These are phyloP conservation scores for Rhagonycha fulva DNA, from an alignment of 2,888 invertebrate genomes.

Conservation along the genomic window DNA sequence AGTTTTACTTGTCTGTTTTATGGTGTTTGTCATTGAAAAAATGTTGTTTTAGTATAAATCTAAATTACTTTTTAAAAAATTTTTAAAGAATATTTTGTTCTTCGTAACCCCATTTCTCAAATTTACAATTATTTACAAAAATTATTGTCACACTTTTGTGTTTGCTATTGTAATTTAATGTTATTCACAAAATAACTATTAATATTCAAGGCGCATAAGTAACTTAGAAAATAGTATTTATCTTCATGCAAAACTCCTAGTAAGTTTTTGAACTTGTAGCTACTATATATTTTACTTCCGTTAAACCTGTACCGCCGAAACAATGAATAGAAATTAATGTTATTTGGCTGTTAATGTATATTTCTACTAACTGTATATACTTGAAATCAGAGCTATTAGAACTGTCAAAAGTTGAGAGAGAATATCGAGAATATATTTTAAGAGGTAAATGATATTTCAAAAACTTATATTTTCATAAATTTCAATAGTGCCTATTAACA, in stretches of 20 bases:
- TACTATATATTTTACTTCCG: background rate
- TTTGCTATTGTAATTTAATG: background rate
- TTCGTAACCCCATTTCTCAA: too few relatives aligned
- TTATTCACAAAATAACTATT: background rate
- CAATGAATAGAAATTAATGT: background rate
- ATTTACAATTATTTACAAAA: background rate
- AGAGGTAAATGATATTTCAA: background rate
- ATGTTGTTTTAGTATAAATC: too few relatives aligned
- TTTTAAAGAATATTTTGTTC: too few relatives aligned
- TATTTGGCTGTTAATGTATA: background rate
- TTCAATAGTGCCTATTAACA: too few relatives aligned
- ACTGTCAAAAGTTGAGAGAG: background rate
- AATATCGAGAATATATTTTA: background rate
- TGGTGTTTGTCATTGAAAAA: too few relatives aligned
- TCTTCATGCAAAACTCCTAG: constrained; percentile 1
- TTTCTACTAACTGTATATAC: background rate
- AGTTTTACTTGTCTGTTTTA: too few relatives aligned
- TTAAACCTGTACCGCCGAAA: background rate
- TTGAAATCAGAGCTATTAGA: background rate
- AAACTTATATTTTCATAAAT: too few relatives aligned
- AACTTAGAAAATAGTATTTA: background rate
- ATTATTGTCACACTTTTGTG: background rate
- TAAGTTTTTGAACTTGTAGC: background rate
- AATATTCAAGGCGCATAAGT: background rate
- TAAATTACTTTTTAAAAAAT: too few relatives aligned